phyloP scores from a whole-genome alignment of 2,888 invertebrate species.

The Sabatieria punctata region DNA sequence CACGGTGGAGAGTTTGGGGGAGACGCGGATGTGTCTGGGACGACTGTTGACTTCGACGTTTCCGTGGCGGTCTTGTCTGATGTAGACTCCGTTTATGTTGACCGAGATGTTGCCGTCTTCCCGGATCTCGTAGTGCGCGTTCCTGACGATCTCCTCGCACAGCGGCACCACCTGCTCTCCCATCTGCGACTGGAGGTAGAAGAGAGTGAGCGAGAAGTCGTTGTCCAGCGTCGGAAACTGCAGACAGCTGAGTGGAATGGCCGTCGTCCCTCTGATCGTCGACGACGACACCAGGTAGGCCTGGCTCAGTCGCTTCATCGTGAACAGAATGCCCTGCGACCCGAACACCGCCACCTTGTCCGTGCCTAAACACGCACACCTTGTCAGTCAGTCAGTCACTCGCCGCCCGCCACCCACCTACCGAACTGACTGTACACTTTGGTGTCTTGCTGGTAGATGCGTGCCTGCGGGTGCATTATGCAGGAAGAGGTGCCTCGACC shows the following conservation, averaged over 20 bases:
- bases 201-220: slow-evolving; percentile 28
- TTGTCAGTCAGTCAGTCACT: not conserved
- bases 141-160: slow-evolving; percentile 21
- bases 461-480: slow-evolving; percentile 32
- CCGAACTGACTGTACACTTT: slow-evolving; percentile 31
- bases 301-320: slow-evolving; percentile 7
- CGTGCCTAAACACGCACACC: not conserved
- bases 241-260: slow-evolving; percentile 30
- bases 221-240: slow-evolving; percentile 28
- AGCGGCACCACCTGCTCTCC: slow-evolving; percentile 12
- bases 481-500: slow-evolving; percentile 29
- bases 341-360: slow-evolving; percentile 15
- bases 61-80: slow-evolving; percentile 26
- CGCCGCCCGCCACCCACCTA: slow-evolving; percentile 18
- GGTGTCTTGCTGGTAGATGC: slow-evolving; percentile 33
- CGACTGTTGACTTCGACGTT: slow-evolving; percentile 31
- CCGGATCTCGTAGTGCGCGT: slow-evolving; percentile 23
- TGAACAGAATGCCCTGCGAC: slow-evolving; percentile 19
- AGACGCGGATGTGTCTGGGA: slow-evolving; percentile 31
- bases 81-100: slow-evolving; percentile 27
- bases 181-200: slow-evolving; percentile 15
- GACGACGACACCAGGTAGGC: slow-evolving; percentile 12
- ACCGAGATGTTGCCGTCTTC: slow-evolving; percentile 24
- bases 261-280: slow-evolving; percentile 28
- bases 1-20: slow-evolving; percentile 27